Evolutionary conservation across 2,113 vertebrate species (phyloP), one percentile per base, ranked within the genome.

Genomic region (Macroglossus sobrinus): DNA sequence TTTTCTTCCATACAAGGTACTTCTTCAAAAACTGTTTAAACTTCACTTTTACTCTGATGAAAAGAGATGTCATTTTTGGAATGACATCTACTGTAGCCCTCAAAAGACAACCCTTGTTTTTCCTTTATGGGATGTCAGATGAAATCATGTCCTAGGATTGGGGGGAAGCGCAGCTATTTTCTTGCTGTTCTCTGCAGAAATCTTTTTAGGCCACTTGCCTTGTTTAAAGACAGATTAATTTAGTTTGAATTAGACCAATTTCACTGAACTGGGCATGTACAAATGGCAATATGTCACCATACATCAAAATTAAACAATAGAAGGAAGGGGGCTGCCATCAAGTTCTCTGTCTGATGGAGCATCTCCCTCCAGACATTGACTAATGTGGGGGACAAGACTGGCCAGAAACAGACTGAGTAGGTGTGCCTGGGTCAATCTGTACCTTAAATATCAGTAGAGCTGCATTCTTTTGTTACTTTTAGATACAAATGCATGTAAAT

Each of bases 21-120:
- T 61, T 88, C 15, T 10, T 84, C 15, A 12, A 21, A 61, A 30
- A 45, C 45, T 68, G 30, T 81, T 94, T 69, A 69, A 82, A 71
- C 47, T 76, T 72, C 28, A 66, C 84, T 69, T 93, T 87, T 74
- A 64, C 78, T 64, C 59, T 50, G 16, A 68, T 55, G 78, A 71
- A 89, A 74, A 93, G 30, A 89, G 28, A 53, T 69, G 50, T 64
- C 38, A 72, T 24, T 53, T 91, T 75, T 71, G 61, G 79, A 75
- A 85, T 43, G 79, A 90, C 75, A 69, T 68, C 24, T 22, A 0
- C 7, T 26, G 55, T 9, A n/a, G 66, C 30, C 24, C 33, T 85
- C 78, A 38, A 16, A 2, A 35, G 28, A 13, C 35, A 66, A 15
- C 18, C 3, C 33, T 88, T 71, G 11, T 66, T 89, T 81, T 55